Evolutionary conservation across 2,797 vertebrate genomes (phyloP).

Genomic region (Rhinatrema bivittatum): DNA sequence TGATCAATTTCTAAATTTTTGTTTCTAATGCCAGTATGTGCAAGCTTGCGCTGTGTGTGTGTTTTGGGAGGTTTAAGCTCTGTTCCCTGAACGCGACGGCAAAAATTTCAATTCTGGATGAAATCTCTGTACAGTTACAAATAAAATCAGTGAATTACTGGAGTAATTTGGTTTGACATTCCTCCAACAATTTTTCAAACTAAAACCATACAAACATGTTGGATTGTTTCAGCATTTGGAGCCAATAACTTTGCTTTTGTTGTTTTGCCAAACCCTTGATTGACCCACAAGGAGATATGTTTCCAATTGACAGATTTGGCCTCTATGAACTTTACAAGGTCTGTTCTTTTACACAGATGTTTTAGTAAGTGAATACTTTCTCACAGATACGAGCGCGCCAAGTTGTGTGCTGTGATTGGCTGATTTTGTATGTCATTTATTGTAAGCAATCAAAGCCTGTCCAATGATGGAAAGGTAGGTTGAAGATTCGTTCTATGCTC

Average conservation of each 20-base stretch:
- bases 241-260: not conserved
- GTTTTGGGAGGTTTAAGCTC: not conserved
- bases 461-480: too few species aligned
- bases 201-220: not conserved
- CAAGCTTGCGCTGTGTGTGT: not conserved
- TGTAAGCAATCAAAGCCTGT: too few species aligned
- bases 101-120: not conserved
- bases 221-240: not conserved
- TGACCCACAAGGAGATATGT: not conserved
- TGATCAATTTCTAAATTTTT: too few species aligned
- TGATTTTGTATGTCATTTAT: too few species aligned
- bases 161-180: not conserved
- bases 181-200: not conserved
- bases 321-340: not conserved
- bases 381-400: too few species aligned
- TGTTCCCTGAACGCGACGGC: not conserved
- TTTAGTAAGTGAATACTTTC: too few species aligned
- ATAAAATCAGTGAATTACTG: not conserved
- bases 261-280: conserved; percentile 4
- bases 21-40: too few species aligned
- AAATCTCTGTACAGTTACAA: too few species aligned
- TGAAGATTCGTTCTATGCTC: too few species aligned
- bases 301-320: not conserved
- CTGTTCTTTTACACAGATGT: too few species aligned
- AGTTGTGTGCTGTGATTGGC: too few species aligned